Evolutionary conservation across 2,797 vertebrate species (phyloP).

Genomic region (Labroides dimidiatus): DNA sequence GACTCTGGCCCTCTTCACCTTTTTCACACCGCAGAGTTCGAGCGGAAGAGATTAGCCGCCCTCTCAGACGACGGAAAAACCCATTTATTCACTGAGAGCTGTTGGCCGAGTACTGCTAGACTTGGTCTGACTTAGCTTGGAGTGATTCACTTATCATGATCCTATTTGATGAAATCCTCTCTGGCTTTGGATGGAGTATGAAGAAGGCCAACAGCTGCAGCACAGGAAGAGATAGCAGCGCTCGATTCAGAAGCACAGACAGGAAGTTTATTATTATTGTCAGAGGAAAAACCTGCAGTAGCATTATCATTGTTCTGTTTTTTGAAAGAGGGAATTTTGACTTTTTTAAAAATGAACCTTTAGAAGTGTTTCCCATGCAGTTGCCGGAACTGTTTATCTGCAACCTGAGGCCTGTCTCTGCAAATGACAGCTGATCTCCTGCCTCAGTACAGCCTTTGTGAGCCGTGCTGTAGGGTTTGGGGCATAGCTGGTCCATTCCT

Average conservation of each 20-base stretch:
- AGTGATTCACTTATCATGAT: conserved; percentile 46
- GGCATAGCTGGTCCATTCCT: conserved; percentile 79
- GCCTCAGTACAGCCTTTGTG: conserved; percentile 71
- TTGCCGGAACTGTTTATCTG: conserved; percentile 45
- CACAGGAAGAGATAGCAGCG: conserved; percentile 16
- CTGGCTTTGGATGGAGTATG: conserved; percentile 15
- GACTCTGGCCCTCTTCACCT: conserved; percentile 38
- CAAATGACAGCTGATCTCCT: conserved; percentile 46
- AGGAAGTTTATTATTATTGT: conserved; percentile 8
- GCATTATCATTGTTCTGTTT: neutral
- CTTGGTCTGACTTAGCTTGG: conserved; percentile 28
- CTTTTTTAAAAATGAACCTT: too few species aligned
- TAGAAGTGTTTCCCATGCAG: conserved; percentile 21
- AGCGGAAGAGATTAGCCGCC: conserved; percentile 69
- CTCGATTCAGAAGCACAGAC: neutral
- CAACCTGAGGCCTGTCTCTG: conserved; percentile 50
- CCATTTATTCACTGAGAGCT: conserved; percentile 42
- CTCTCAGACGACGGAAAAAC: conserved; percentile 44
- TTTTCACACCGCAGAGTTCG: conserved; percentile 37
- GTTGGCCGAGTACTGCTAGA: conserved; percentile 31
- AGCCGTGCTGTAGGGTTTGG: conserved; percentile 53
- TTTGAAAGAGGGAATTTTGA: neutral
- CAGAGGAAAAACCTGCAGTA: neutral
- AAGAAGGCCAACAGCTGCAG: conserved; percentile 36
- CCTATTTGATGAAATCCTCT: conserved; percentile 47